phyloP scores from a whole-genome alignment of 2,888 invertebrate species.

The Dynastes tityus region DNA sequence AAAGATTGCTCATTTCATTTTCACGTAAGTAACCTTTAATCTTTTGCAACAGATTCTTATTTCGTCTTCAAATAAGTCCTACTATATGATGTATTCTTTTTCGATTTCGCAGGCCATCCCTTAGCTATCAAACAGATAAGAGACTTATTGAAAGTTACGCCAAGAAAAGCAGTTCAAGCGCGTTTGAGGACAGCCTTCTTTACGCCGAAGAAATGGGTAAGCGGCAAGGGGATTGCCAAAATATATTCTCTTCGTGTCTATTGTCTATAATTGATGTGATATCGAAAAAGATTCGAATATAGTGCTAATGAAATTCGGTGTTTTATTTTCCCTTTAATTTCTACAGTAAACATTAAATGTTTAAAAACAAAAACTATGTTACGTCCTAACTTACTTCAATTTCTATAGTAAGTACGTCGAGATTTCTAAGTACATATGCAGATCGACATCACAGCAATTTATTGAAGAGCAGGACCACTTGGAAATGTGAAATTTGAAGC shows the following conservation, averaged over 20 bases:
- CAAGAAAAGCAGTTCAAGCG: conserved; percentile 3
- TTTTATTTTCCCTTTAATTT: too few species aligned
- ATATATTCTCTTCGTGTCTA: conserved; percentile 43
- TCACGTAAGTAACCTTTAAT: conserved; percentile 61
- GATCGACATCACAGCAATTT: too few species aligned
- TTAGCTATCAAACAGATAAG: conserved; percentile 54
- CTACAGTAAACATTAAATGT: too few species aligned
- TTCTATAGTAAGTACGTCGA: too few species aligned
- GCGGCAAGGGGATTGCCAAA: conserved; percentile 35
- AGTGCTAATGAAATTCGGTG: not conserved
- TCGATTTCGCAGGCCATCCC: conserved; percentile 60
- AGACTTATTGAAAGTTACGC: not conserved
- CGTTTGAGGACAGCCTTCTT: conserved; percentile 44
- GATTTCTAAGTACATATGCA: too few species aligned
- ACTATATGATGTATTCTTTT: not conserved
- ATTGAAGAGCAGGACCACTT: too few species aligned
- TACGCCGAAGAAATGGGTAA: conserved; percentile 50
- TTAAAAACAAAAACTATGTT: too few species aligned
- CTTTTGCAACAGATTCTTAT: not conserved
- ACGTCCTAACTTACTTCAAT: too few species aligned
- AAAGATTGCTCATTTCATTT: conserved; percentile 63
- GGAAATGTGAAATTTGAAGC: too few species aligned
- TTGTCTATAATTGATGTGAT: conserved; percentile 43
- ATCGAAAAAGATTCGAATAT: conserved; percentile 28
- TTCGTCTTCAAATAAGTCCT: not conserved